Conservation (phyloP, 1,140 invertebrate species). For the Temnothorax longispinosus region DNA sequence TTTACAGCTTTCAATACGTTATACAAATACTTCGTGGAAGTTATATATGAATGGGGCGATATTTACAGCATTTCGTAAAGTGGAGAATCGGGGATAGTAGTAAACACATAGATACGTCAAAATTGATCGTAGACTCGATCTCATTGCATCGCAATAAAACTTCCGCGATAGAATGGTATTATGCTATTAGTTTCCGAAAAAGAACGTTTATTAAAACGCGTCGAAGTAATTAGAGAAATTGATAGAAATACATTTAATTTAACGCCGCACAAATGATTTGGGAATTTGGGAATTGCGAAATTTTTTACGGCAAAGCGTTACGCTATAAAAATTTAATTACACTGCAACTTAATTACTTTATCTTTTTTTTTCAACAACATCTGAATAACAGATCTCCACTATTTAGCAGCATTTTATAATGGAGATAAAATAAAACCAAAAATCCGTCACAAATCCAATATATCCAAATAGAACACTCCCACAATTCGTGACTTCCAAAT, state of each 20-base stretch:
- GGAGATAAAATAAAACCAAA: background rate
- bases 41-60: conserved; percentile 10
- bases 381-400: background rate
- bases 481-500: background rate
- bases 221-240: conserved; percentile 20
- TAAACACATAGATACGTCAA: conserved; percentile 47
- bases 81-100: background rate
- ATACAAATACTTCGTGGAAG: background rate
- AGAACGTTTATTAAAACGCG: background rate
- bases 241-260: conserved; percentile 17
- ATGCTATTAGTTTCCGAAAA: background rate
- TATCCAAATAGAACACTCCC: background rate
- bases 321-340: conserved; percentile 25
- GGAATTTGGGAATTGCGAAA: conserved; percentile 2
- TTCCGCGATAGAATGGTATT: background rate
- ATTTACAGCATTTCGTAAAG: conserved; percentile 36
- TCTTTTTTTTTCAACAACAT: background rate
- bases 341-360: background rate
- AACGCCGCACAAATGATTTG: background rate
- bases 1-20: conserved; percentile 29
- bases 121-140: conserved; percentile 20
- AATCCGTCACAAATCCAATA: background rate
- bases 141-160: background rate
- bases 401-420: conserved; percentile 22
- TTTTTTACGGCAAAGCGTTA: background rate